A percentile compares a stretch with the other conserved stretches of the same genome.
Conservation (phyloP, 2,797 vertebrate genomes). For the Triplophysa bombifrons region DNA sequence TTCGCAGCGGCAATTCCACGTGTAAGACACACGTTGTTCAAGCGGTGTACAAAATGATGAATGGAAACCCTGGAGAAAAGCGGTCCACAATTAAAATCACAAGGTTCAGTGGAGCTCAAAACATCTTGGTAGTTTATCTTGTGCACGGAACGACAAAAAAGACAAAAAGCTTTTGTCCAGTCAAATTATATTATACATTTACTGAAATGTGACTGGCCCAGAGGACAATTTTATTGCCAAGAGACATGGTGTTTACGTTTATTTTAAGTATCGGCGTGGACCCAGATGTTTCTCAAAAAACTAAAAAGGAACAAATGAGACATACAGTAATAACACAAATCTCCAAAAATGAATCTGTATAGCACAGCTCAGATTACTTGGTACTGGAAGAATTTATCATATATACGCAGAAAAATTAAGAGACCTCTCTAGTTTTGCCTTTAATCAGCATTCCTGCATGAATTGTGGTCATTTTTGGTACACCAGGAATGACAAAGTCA, state of each 20-base stretch:
- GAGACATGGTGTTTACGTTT: background rate
- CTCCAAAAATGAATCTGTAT: background rate
- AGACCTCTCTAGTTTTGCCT: too few species aligned
- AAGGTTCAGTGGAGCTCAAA: constrained; percentile 30
- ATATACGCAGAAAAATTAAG: too few species aligned
- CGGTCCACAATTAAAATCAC: constrained; percentile 35
- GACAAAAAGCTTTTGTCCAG: background rate
- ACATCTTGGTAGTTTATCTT: constrained; percentile 25
- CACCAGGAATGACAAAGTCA: too few species aligned
- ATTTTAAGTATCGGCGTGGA: background rate
- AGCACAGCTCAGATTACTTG: too few species aligned
- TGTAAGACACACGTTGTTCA: constrained; percentile 24
- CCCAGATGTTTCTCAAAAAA: background rate
- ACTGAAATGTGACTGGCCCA: background rate
- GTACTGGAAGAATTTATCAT: too few species aligned
- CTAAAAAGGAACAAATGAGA: background rate
- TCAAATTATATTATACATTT: background rate
- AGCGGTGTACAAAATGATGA: constrained; percentile 19
- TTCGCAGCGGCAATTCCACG: constrained; percentile 7
- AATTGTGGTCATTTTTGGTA: too few species aligned
- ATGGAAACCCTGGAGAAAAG: constrained; percentile 12
- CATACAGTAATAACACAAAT: background rate
- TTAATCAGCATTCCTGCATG: too few species aligned
- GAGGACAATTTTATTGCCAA: background rate
- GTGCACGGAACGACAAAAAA: background rate